A percentile compares a stretch with the other conserved stretches of the same genome.
phyloP scores from a whole-genome alignment of 2,888 invertebrate genomes.

The Deroplatys truncata region DNA sequence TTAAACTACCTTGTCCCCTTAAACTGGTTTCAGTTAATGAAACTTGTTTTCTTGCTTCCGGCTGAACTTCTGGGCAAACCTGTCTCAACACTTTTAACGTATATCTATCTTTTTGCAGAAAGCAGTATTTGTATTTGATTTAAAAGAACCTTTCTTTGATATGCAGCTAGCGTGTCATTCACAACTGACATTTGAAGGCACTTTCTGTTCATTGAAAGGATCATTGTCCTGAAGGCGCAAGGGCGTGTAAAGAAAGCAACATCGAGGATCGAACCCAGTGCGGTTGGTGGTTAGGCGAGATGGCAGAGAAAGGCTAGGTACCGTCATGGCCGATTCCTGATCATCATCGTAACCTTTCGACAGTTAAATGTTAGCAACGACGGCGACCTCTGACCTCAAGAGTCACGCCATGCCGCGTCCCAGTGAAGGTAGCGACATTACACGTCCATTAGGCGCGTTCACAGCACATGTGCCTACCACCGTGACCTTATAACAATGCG shows the following conservation, averaged over 20 bases:
- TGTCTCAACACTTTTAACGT: no score
- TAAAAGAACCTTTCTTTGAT: no score
- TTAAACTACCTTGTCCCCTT: no score
- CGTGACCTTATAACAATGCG: not conserved
- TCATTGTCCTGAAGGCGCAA: not conserved
- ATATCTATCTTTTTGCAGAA: no score
- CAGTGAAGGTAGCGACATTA: not conserved
- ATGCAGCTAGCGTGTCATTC: not conserved
- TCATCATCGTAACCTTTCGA: not conserved
- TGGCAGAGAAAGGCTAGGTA: not conserved
- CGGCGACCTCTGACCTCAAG: not conserved
- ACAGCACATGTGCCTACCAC: not conserved
- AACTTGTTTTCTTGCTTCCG: no score
- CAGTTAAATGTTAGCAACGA: not conserved
- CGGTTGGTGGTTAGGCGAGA: not conserved
- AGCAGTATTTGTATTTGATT: no score
- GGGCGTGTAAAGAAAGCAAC: not conserved
- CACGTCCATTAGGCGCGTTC: not conserved
- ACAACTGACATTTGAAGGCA: not conserved
- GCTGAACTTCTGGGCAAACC: no score
- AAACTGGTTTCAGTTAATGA: no score
- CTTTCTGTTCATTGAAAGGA: not conserved
- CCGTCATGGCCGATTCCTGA: not conserved
- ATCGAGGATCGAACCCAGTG: not conserved
- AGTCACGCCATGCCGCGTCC: not conserved